These are phyloP conservation scores for Corapipo altera DNA, from an alignment of 2,113 vertebrate species.

Conservation along the genomic window DNA sequence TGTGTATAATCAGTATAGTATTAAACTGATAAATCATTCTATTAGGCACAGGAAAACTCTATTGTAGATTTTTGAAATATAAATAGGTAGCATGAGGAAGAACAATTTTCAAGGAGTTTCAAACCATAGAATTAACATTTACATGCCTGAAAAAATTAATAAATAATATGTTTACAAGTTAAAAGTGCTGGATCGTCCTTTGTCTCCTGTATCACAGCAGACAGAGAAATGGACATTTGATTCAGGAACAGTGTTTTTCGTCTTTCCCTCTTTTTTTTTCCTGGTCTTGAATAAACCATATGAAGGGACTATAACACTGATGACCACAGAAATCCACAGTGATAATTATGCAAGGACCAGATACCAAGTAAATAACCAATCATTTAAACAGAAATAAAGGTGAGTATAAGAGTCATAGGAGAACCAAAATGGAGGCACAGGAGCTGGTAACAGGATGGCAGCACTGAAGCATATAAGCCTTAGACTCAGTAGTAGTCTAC, in stretches of 20 bases:
- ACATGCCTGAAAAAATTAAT: not conserved
- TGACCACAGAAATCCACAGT: not conserved
- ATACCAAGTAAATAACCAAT: not conserved
- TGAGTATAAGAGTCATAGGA: not conserved
- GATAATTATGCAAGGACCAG: not conserved
- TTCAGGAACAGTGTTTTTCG: not conserved
- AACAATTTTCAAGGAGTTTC: not conserved
- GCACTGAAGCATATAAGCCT: not conserved
- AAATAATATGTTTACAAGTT: not conserved
- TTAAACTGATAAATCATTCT: conserved; percentile 17
- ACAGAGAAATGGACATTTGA: not conserved
- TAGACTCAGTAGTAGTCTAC: not conserved
- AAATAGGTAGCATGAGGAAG: not conserved
- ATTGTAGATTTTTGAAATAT: not conserved
- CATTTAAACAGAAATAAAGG: not conserved
- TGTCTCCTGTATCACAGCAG: not conserved
- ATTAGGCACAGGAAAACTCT: not conserved
- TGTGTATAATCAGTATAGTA: conserved; percentile 22
- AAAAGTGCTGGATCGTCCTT: not conserved
- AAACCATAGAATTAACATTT: not conserved
- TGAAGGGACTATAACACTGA: not conserved
- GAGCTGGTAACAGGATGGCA: not conserved
- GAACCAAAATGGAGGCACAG: not conserved
- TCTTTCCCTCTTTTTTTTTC: not conserved
- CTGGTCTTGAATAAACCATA: not conserved